Base-by-base conservation (phyloP, 2,888 invertebrate genomes). In the Apomyelois bistriatella region DNA sequence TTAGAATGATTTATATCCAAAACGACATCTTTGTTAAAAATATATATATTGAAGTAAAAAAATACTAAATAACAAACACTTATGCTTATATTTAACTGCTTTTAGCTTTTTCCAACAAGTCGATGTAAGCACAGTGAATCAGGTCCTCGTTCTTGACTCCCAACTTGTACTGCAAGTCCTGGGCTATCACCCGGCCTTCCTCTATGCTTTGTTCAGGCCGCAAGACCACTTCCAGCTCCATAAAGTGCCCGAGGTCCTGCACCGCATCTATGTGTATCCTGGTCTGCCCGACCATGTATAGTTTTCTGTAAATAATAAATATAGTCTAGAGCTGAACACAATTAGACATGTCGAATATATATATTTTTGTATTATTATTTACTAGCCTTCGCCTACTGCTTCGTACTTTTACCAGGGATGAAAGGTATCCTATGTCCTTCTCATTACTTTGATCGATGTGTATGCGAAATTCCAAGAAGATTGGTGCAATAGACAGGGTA, bases 231-330 rank as follows among this genome's bases (percentile, higher is more conserved):
- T 98, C 97, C 42, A 98, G 79, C 78, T 98, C 97, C 92, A 97
- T 93, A 74, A 94, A 97, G 70, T 93, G 75, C 1, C 97, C 98
- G 0, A 98, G 90, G 8, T 87, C 92, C 62, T 95, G 90, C 0
- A 99, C 98, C 52, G 92, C 83, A 80, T 99, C 99, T 61, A 98
- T 88, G 77, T 99, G 99, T 22, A 99, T 92, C 57, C 98, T 90
- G 0, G 97, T 97, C 73, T 96, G 95, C 0, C 92, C 95, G 2
- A 95, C 92, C 78, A 98, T 86, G 72, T 94, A 97, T 4, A 99
- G 85, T 58, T 92, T 90, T 4, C 99, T 92, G 72, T n/a, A 50
- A 42, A 42, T 42, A 4, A 32, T 13, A 42, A 15, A 48, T 16
- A 53, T 35, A n/a, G n/a, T n/a, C n/a, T n/a, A n/a, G n/a, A n/a